Evolutionary conservation across 2,113 vertebrate genomes (phyloP).

Genomic region (Seriola quinqueradiata): DNA sequence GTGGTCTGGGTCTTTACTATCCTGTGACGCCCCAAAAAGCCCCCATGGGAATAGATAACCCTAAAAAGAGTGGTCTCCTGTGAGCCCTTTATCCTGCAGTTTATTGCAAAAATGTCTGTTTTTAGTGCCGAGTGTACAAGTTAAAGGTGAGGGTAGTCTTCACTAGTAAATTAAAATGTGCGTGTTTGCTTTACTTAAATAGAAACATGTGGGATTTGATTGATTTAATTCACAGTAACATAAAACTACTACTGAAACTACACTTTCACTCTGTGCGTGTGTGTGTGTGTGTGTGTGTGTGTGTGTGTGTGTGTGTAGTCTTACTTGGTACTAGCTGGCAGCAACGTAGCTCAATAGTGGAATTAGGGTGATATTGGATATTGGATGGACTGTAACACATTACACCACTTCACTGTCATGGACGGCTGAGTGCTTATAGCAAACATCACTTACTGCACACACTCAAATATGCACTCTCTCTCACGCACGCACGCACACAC

Average conservation of each 20-base stretch:
- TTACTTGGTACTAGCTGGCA: constrained; percentile 43
- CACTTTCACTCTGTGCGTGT: constrained; percentile 2
- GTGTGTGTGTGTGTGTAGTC: constrained; percentile 5
- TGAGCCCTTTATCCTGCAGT: constrained; percentile 46
- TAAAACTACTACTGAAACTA: background rate
- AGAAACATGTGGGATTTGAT: constrained; percentile 38
- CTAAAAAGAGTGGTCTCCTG: constrained; percentile 41
- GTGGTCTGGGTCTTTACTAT: constrained; percentile 64
- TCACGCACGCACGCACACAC: background rate
- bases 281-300: background rate
- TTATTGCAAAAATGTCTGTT: constrained; percentile 59
- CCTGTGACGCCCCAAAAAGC: constrained; percentile 46
- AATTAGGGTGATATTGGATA: constrained; percentile 65
- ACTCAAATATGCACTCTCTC: constrained; percentile 28
- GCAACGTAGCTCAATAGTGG: constrained; percentile 55
- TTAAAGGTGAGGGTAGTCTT: constrained; percentile 37
- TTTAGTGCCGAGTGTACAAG: constrained; percentile 38
- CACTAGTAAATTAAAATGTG: constrained; percentile 50
- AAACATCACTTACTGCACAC: constrained; percentile 66
- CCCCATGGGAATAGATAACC: constrained; percentile 44
- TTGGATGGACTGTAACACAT: constrained; percentile 61
- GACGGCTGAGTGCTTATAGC: constrained; percentile 60
- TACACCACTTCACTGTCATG: constrained; percentile 65
- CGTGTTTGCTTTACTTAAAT: constrained; percentile 31
- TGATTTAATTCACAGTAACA: constrained; percentile 1